Conservation (phyloP, 2,113 vertebrate genomes). For the Proterorhinus semilunaris region DNA sequence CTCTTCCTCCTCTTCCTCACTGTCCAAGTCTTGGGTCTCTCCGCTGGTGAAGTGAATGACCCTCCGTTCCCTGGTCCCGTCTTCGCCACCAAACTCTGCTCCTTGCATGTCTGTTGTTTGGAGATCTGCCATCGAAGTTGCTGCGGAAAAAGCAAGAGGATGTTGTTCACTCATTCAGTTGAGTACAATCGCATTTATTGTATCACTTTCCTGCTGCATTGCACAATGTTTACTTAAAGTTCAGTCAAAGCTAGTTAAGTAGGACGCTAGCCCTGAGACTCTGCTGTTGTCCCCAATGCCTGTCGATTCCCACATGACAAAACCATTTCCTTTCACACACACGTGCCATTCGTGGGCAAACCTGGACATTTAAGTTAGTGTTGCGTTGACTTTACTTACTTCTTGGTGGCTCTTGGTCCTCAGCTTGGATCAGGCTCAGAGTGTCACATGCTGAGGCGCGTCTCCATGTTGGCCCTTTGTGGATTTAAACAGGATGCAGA, state of each 20-base stretch:
- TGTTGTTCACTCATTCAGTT: too few relatives aligned
- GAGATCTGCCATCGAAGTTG: background rate
- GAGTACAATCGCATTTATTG: too few relatives aligned
- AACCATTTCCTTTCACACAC: too few relatives aligned
- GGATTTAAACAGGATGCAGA: constrained; percentile 18
- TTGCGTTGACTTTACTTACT: constrained; percentile 53
- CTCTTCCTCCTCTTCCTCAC: constrained; percentile 60
- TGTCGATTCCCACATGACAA: too few relatives aligned
- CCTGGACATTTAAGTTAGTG: too few relatives aligned
- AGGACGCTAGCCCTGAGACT: background rate
- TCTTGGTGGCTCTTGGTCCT: constrained; percentile 49
- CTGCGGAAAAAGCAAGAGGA: too few relatives aligned
- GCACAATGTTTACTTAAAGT: background rate
- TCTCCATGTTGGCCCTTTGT: background rate
- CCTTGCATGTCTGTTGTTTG: constrained; percentile 19
- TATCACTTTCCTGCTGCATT: background rate
- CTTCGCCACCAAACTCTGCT: constrained; percentile 15
- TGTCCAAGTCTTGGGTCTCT: constrained; percentile 71
- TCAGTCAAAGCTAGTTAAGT: too few relatives aligned
- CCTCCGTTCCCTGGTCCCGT: constrained; percentile 46
- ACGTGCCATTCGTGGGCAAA: too few relatives aligned
- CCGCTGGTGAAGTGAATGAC: constrained; percentile 80
- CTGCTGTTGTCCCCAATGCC: background rate
- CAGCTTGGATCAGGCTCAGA: constrained; percentile 11
- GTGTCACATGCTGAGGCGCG: background rate